phyloP scores from a whole-genome alignment of 2,888 invertebrate species.

The Baronia brevicornis region DNA sequence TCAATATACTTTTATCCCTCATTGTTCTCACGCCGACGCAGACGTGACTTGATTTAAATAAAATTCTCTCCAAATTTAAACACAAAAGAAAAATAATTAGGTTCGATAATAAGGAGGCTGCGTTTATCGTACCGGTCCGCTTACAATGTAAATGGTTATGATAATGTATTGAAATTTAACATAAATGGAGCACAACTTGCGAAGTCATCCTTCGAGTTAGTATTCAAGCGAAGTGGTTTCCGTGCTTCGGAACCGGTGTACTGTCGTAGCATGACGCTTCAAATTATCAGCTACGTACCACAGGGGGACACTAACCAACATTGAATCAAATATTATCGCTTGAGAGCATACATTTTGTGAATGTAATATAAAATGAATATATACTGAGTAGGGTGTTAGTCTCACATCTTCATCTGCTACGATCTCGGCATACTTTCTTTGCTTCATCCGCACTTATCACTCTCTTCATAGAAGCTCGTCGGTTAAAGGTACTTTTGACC shows the following conservation, averaged over 20 bases:
- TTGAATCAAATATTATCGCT: conserved; percentile 1
- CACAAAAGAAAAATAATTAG: conserved; percentile 72
- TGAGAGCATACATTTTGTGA: too few relatives aligned
- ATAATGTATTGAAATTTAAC: conserved; percentile 59
- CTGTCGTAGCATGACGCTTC: conserved; percentile 51
- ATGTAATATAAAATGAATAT: too few relatives aligned
- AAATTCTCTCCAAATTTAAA: conserved; percentile 52
- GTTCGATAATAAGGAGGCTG: conserved; percentile 56
- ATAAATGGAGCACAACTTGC: conserved; percentile 65
- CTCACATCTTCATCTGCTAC: too few relatives aligned
- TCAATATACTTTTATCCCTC: conserved; percentile 33
- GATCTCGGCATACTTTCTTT: too few relatives aligned
- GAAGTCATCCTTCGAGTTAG: conserved; percentile 56
- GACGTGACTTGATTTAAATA: conserved; percentile 57
- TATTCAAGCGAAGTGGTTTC: conserved; percentile 40
- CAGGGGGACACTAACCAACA: background rate
- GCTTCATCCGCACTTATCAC: too few relatives aligned
- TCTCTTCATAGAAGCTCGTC: too few relatives aligned
- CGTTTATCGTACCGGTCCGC: conserved; percentile 49
- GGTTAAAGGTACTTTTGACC: too few relatives aligned
- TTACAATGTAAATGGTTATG: conserved; percentile 68
- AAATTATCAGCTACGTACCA: conserved; percentile 33
- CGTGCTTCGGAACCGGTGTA: conserved; percentile 43
- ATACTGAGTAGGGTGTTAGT: too few relatives aligned
- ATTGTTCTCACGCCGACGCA: conserved; percentile 43